Conservation (phyloP, 2,797 vertebrate genomes). For the Schizothorax lantsangensis region DNA sequence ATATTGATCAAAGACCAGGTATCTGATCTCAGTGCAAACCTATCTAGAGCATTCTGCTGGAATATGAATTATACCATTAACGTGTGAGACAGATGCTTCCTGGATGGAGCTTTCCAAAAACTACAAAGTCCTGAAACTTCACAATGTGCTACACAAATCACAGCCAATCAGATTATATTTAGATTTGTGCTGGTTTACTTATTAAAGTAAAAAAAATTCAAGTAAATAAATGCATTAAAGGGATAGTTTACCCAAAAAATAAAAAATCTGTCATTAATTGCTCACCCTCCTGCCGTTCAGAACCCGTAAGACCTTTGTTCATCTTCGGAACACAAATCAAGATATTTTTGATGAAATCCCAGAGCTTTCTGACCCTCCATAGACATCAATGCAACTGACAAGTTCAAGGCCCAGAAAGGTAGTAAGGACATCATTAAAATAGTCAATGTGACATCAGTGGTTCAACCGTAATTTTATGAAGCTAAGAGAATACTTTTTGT, state of each 20-base stretch:
- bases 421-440: background rate
- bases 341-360: background rate
- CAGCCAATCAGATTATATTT: background rate
- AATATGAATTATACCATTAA: background rate
- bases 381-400: background rate
- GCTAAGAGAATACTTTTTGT: background rate
- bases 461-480: background rate
- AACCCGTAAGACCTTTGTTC: background rate
- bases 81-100: background rate
- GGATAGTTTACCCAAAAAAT: background rate
- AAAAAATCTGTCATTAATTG: background rate
- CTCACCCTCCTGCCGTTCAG: background rate
- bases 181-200: background rate
- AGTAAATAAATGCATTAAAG: background rate
- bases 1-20: conserved; percentile 17
- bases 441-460: background rate
- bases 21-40: conserved; percentile 2
- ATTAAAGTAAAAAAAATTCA: background rate
- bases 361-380: background rate
- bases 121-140: background rate
- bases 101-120: background rate
- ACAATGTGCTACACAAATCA: background rate
- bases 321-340: background rate
- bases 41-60: background rate
- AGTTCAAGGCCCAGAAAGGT: background rate